phyloP scores from a whole-genome alignment of 1,140 invertebrate genomes.

The Achroia grisella region DNA sequence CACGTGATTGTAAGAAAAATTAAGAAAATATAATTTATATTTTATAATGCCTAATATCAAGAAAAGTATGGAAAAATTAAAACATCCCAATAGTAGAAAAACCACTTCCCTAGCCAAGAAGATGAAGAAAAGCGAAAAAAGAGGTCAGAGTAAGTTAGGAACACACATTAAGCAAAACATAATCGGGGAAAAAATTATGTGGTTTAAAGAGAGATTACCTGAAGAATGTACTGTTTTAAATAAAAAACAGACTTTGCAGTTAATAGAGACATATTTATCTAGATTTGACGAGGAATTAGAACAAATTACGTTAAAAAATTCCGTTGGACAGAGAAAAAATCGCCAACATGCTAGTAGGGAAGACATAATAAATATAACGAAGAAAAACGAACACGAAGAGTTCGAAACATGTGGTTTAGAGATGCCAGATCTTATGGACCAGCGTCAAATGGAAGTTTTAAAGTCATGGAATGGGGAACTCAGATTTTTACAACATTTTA shows the following conservation, averaged over 20 bases:
- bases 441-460: conserved; percentile 74
- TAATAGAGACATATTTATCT: conserved; percentile 75
- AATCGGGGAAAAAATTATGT: conserved; percentile 80
- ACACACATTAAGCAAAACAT: conserved; percentile 81
- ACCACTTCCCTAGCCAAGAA: conserved; percentile 80
- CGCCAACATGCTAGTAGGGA: conserved; percentile 84
- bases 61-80: conserved; percentile 74
- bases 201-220: conserved; percentile 79
- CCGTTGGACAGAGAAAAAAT: conserved; percentile 80
- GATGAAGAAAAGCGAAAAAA: conserved; percentile 76
- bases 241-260: conserved; percentile 73
- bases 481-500: conserved; percentile 78
- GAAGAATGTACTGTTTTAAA: conserved; percentile 70
- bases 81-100: conserved; percentile 87
- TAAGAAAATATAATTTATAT: not conserved
- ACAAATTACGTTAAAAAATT: conserved; percentile 84
- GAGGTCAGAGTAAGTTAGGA: conserved; percentile 77
- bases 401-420: conserved; percentile 83
- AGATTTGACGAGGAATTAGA: conserved; percentile 85
- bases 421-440: conserved; percentile 78
- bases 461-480: conserved; percentile 80
- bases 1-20: not conserved
- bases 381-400: conserved; percentile 80
- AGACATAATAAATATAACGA: conserved; percentile 82
- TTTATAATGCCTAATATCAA: conserved; percentile 53